Conservation (phyloP, 2,113 vertebrate species). For the Chlamydotis undulata region DNA sequence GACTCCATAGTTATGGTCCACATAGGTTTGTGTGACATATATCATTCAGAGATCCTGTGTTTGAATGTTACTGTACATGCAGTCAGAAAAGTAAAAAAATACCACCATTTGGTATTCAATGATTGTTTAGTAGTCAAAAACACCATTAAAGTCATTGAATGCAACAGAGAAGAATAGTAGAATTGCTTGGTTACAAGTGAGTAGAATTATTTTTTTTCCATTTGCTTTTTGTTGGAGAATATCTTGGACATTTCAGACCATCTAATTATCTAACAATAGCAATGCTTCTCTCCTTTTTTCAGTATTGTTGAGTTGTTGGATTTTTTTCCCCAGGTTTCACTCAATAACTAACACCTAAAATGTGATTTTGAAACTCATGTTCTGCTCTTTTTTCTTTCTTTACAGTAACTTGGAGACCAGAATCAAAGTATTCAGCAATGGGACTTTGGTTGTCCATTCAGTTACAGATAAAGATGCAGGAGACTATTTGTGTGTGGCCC, state of each 20-base stretch:
- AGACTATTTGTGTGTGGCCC: slow-evolving; percentile 89
- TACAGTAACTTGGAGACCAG: slow-evolving; percentile 80
- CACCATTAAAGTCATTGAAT: neutral
- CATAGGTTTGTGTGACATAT: neutral
- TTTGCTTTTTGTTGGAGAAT: neutral
- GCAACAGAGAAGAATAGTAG: neutral
- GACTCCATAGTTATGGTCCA: neutral
- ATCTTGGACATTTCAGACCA: neutral
- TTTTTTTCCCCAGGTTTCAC: neutral
- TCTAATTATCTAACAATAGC: neutral
- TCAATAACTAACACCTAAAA: neutral
- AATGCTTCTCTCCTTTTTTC: neutral
- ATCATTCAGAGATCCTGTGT: neutral
- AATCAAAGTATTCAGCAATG: slow-evolving; percentile 85
- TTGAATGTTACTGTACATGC: neutral
- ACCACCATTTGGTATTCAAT: neutral
- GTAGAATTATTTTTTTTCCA: neutral
- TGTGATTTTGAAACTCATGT: neutral
- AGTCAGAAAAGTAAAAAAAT: neutral
- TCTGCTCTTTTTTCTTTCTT: neutral
- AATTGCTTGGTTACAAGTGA: neutral
- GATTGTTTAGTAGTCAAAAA: neutral
- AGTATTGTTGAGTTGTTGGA: neutral
- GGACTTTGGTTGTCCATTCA: slow-evolving; percentile 81
- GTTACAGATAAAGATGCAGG: slow-evolving; percentile 87